Evolutionary conservation across 2,797 vertebrate species (phyloP), one percentile per base, ranked within the genome.

Genomic region (Enoplosus armatus): DNA sequence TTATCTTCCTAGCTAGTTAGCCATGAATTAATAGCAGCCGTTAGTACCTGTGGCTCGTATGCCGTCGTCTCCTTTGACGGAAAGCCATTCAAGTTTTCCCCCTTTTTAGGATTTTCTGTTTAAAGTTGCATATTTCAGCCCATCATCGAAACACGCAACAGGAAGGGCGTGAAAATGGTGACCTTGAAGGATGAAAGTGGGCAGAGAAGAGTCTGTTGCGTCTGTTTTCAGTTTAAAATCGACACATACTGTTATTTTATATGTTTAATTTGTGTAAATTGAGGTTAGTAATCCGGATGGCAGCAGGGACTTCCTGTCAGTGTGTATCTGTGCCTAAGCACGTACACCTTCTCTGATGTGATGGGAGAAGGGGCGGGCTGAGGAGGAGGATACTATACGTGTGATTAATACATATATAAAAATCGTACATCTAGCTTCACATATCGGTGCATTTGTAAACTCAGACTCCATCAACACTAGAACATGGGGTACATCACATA

Each of bases 121-220:
- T 6, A 16, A 60, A 79, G 33, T 50, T 37, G 10, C 35, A 31
- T 16, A 60, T 82, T 47, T 81, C 24, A 4, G 27, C 22, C 16
- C 16, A 43, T 67, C 43, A 10, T 72, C 45, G 60, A 87, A 73
- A 70, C 83, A 58, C 81, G 83, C 79, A 89, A 86, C 89, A 89
- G 83, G 86, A 87, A 87, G 87, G 80, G 76, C 64, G 72, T 29
- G 33, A 33, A 72, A 51, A 33, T 0, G 9, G 55, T 93, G 93
- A 93, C 93, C 92, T 93, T 93, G 86, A 92, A 20, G 72, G 87
- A 83, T 79, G 83, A 59, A n/a, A 41, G 66, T 59, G 51, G 55
- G 20, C 20, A 35, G 37, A 60, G 4, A 51, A 1, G 11, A 66
- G 54, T 61, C 71, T 70, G 66, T 74, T 79, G 81, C 66, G 55